These are phyloP conservation scores for Scrobipalpa costella DNA, from an alignment of 2,888 invertebrate species.

Conservation along the genomic window DNA sequence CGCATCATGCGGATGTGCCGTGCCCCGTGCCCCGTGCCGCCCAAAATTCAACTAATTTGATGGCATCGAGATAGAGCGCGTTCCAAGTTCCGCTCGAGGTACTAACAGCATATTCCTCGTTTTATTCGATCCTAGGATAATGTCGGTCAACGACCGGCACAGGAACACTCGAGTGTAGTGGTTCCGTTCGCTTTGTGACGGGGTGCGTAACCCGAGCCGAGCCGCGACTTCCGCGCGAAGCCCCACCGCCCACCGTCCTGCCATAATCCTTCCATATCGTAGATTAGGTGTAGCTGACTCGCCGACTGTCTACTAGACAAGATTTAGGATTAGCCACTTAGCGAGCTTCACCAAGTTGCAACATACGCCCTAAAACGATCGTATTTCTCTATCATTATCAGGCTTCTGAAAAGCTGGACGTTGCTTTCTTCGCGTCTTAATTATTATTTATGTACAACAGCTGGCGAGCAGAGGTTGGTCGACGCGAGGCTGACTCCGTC, in stretches of 20 bases:
- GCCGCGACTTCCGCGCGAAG: constrained; percentile 76
- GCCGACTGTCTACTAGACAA: constrained; percentile 9
- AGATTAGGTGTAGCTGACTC: constrained; percentile 42
- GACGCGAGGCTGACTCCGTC: constrained; percentile 67
- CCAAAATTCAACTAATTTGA: constrained; percentile 49
- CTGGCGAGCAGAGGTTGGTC: constrained; percentile 76
- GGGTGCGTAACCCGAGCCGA: constrained; percentile 67
- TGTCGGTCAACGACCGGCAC: constrained; percentile 51
- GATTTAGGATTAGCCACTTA: constrained; percentile 25
- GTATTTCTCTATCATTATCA: constrained; percentile 32
- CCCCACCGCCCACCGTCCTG: constrained; percentile 63
- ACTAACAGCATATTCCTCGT: constrained; percentile 27
- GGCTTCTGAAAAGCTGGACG: constrained; percentile 48
- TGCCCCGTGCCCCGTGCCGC: constrained; percentile 52
- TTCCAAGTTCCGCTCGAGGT: constrained; percentile 29
- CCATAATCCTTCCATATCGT: constrained; percentile 60
- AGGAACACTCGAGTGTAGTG: constrained; percentile 64
- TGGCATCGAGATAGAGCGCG: constrained; percentile 31
- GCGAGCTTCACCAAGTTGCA: constrained; percentile 18
- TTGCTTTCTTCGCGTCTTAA: constrained; percentile 75
- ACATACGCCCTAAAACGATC: constrained; percentile 18
- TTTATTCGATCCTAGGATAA: constrained; percentile 41
- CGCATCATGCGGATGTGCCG: constrained; percentile 60
- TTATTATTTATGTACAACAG: constrained; percentile 81
- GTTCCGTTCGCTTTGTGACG: constrained; percentile 70